Conservation (phyloP, 2,888 invertebrate species). For the Athalia rosae region DNA sequence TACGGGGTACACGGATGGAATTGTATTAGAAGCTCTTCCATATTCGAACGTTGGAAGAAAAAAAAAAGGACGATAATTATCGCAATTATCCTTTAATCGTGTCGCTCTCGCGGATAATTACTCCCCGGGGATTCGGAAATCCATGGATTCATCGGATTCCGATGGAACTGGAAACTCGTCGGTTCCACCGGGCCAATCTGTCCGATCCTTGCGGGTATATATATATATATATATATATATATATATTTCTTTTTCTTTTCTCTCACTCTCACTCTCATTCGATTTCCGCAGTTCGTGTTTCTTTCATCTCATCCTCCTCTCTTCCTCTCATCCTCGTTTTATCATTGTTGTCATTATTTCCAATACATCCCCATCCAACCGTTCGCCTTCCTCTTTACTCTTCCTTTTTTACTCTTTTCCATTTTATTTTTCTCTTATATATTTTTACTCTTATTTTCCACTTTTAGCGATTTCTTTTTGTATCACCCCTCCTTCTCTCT, state of each 20-base stretch:
- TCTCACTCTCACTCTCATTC: slow-evolving; percentile 40
- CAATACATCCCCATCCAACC: background rate
- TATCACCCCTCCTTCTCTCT: background rate
- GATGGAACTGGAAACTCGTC: slow-evolving; percentile 47
- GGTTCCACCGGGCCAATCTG: slow-evolving; percentile 51
- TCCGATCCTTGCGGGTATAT: slow-evolving; percentile 44
- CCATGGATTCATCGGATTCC: slow-evolving; percentile 56
- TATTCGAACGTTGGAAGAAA: no score
- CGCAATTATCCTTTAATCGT: slow-evolving; percentile 16
- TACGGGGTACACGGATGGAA: no score
- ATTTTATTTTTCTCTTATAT: background rate
- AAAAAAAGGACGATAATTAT: slow-evolving; percentile 27
- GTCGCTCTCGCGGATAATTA: slow-evolving; percentile 15
- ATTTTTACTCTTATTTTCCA: slow-evolving; percentile 5
- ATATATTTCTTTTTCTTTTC: slow-evolving; percentile 41
- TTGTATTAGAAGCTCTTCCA: no score
- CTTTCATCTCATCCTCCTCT: slow-evolving; percentile 33
- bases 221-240: no score
- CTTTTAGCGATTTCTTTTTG: background rate
- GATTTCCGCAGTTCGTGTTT: background rate
- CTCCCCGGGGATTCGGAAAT: slow-evolving; percentile 48
- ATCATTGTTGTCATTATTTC: background rate
- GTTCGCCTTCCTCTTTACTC: background rate
- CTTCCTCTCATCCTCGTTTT: slow-evolving; percentile 38
- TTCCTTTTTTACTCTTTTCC: background rate